A percentile compares a stretch with the other conserved stretches of the same genome.
These are phyloP conservation scores for Pollenia griseotomentosa DNA, from an alignment of 2,888 invertebrate species.

Conservation along the genomic window DNA sequence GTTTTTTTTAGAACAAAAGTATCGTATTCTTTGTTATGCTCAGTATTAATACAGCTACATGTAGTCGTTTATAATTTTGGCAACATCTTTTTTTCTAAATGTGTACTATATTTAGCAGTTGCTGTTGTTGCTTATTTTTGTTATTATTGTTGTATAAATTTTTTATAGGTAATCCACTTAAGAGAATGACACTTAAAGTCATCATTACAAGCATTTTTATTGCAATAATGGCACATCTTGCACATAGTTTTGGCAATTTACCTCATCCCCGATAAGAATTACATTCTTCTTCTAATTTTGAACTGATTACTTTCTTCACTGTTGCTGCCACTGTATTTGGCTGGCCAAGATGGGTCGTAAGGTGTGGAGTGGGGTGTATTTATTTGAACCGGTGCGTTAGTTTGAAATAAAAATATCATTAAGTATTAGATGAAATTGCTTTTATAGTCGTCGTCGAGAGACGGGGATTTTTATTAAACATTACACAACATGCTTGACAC, in stretches of 20 bases:
- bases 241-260: constrained; percentile 84
- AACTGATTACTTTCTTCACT: constrained; percentile 45
- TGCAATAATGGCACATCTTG: constrained; percentile 84
- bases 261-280: constrained; percentile 79
- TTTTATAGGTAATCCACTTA: constrained; percentile 85
- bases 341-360: constrained; percentile 12
- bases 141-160: constrained; percentile 79
- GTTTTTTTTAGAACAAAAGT: not conserved
- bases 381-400: constrained; percentile 39
- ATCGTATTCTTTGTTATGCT: constrained; percentile 27
- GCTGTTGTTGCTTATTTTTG: constrained; percentile 65
- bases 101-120: constrained; percentile 47
- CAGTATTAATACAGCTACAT: constrained; percentile 19
- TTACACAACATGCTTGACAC: constrained; percentile 60
- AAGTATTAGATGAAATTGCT: constrained; percentile 56
- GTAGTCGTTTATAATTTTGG: constrained; percentile 61
- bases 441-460: constrained; percentile 17
- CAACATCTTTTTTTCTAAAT: constrained; percentile 70
- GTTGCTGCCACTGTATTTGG: not conserved
- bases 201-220: constrained; percentile 84
- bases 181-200: constrained; percentile 84
- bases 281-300: constrained; percentile 45
- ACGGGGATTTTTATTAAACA: constrained; percentile 37
- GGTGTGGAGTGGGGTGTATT: constrained; percentile 43
- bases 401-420: constrained; percentile 51